Conservation (phyloP, 2,113 vertebrate species). For the Sarotherodon lohbergeri region DNA sequence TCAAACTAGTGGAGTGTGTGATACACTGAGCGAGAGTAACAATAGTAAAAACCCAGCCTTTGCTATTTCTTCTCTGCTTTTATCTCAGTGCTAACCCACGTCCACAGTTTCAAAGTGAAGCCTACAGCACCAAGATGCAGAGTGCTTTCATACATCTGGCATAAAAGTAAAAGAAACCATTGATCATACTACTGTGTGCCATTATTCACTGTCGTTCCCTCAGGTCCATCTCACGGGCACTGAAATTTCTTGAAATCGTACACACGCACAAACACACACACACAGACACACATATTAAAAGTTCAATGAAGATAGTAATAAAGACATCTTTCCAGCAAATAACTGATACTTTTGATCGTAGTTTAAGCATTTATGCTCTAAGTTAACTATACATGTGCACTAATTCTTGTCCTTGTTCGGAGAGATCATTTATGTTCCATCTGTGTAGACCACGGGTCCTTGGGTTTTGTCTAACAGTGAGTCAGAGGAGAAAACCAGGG, state of each 20-base stretch:
- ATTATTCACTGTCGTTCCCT: conserved; percentile 10
- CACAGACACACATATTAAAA: not conserved
- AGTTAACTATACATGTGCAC: conserved; percentile 31
- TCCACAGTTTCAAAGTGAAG: conserved; percentile 23
- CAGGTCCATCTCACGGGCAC: not conserved
- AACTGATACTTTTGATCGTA: not conserved
- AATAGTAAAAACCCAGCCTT: not conserved
- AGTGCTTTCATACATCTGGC: not conserved
- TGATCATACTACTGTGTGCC: conserved; percentile 23
- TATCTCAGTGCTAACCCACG: conserved; percentile 4
- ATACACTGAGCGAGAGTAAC: not conserved
- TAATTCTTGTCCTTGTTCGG: conserved; percentile 1
- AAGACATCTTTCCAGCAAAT: not conserved
- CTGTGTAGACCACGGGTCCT: conserved; percentile 18
- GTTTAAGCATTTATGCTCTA: conserved; percentile 27
- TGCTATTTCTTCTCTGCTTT: not conserved
- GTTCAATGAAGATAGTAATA: not conserved
- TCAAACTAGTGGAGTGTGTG: not conserved
- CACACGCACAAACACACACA: not conserved
- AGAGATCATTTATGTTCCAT: conserved; percentile 66
- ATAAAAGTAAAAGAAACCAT: conserved; percentile 38
- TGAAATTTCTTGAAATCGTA: not conserved
- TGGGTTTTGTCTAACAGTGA: not conserved
- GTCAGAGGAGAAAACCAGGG: not conserved
- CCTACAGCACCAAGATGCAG: conserved; percentile 16